A percentile compares a stretch with the other conserved stretches of the same genome.
Conservation (phyloP, 1,140 invertebrate species). For the Nylanderia fulva region DNA sequence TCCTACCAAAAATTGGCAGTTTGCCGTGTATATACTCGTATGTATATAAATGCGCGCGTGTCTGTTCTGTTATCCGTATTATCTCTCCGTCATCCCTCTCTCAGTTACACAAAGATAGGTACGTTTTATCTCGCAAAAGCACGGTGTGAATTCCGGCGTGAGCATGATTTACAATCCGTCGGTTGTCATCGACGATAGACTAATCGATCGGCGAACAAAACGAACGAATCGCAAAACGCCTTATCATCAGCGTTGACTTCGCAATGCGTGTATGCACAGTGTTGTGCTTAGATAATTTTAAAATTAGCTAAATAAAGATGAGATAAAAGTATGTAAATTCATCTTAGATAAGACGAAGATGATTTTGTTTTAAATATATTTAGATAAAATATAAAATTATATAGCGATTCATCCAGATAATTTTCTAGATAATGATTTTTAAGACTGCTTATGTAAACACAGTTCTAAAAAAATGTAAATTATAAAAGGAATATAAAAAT, state of each 20-base stretch:
- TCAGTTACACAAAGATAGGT: slow-evolving; percentile 23
- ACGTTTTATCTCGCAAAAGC: slow-evolving; percentile 50
- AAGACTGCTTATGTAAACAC: no score
- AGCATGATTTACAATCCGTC: slow-evolving; percentile 49
- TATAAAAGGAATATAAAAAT: no score
- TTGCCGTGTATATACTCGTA: background rate
- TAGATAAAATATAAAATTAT: no score
- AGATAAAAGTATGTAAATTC: no score
- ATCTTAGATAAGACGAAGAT: no score
- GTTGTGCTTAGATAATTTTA: no score
- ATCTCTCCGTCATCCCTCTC: slow-evolving; percentile 26
- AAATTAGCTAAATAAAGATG: no score
- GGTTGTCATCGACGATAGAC: slow-evolving; percentile 33
- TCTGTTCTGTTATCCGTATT: slow-evolving; percentile 14
- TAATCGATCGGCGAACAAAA: slow-evolving; percentile 35
- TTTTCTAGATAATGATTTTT: no score
- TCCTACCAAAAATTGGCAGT: slow-evolving; percentile 3
- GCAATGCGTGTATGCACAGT: background rate
- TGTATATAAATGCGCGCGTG: background rate
- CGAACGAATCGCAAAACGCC: slow-evolving; percentile 19
- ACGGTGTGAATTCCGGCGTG: slow-evolving; percentile 30
- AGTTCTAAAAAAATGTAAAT: no score
- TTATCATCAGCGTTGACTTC: slow-evolving; percentile 32
- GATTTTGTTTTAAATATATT: no score
- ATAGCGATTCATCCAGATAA: no score